These are phyloP conservation scores for Pseudomyrmex cubaensis DNA, from an alignment of 1,140 invertebrate genomes.

Conservation along the genomic window DNA sequence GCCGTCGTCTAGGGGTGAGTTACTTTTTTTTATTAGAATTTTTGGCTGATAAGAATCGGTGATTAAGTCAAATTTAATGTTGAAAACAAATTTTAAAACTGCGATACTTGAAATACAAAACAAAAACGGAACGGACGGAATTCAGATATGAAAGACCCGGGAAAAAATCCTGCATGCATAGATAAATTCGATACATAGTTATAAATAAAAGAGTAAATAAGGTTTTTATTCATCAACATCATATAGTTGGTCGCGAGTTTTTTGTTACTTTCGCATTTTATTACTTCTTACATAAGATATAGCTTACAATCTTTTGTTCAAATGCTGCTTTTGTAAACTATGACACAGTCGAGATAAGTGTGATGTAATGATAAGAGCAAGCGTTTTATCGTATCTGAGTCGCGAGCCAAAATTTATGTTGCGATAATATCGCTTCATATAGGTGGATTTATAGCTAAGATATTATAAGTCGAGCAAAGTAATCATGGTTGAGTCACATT, in stretches of 20 bases:
- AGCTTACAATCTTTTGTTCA: slow-evolving; percentile 26
- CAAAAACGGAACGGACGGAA: too few species aligned
- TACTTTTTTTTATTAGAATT: background rate
- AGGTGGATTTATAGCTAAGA: background rate
- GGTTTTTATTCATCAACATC: background rate
- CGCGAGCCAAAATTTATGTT: slow-evolving; percentile 39
- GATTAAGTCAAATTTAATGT: too few species aligned
- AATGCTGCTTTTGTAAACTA: background rate
- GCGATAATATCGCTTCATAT: background rate
- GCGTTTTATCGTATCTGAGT: slow-evolving; percentile 49
- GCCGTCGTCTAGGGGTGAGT: slow-evolving; percentile 63
- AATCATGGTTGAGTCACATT: background rate
- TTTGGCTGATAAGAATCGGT: background rate
- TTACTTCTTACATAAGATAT: slow-evolving; percentile 34
- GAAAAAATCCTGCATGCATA: too few species aligned
- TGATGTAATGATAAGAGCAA: slow-evolving; percentile 27
- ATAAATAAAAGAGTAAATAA: background rate
- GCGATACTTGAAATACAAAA: background rate
- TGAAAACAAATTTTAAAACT: background rate
- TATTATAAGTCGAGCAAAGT: background rate
- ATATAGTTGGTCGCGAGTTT: background rate
- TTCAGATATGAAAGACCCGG: too few species aligned
- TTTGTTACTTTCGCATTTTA: slow-evolving; percentile 17
- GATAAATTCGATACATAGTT: too few species aligned
- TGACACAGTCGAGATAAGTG: slow-evolving; percentile 27